Base-by-base conservation (phyloP, 2,888 invertebrate species). In the Eupithecia subfuscata region DNA sequence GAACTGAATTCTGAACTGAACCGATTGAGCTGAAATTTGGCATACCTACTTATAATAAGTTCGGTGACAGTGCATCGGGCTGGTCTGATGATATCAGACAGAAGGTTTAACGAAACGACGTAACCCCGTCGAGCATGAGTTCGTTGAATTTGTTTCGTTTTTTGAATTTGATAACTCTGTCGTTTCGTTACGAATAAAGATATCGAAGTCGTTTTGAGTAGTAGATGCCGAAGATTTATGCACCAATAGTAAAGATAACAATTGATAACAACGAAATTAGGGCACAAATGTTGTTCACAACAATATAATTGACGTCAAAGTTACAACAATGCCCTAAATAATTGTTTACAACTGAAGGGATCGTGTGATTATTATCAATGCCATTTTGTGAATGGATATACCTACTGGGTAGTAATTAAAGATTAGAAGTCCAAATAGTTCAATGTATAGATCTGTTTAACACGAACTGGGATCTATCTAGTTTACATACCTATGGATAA, bases 221-320 rank as follows among this genome's bases (percentile, higher is more conserved):
- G 60, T 60, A 60, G 60, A 60, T 60, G 60, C 60, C 60, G 12
- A 60, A 60, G 60, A 60, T 60, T 60, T 60, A 60, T 60, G 60
- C 60, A 60, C 60, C 25, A 60, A 25, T 60, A 25, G 18, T 64
- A 34, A 40, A 40, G 74, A 79, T 78, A 78, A 75, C 45, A 67
- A 67, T 72, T 70, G 69, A 75, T 78, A 80, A 75, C 72, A 37
- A 37, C 7, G 76, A 75, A 81, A 81, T 78, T 78, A 78, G 81
- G 81, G 40, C 81, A 81, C 73, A 74, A 77, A 70, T 76, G 74
- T 77, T 75, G 63, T 71, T 43, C 45, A 71, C 22, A 48, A 43
- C 43, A 43, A 30, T 69, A 71, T 69, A 70, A 60, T 60, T 70
- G 75, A 75, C 75, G 75, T 75, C 72, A 75, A 22, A 48, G 34